phyloP scores from a whole-genome alignment of 2,113 vertebrate genomes.

The pig (Sus scrofa) region DNA sequence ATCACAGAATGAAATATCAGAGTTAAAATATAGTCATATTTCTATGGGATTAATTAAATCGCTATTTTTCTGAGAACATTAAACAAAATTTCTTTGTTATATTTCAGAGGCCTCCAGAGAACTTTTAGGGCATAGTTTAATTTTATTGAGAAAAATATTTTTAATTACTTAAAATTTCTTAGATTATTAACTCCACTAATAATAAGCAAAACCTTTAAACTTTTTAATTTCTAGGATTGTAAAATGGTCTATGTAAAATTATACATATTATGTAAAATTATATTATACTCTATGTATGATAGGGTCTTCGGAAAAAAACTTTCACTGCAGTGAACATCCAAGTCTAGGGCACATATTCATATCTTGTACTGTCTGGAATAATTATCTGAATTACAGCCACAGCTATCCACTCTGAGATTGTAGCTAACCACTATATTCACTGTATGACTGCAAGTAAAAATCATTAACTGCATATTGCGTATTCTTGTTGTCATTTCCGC shows the following conservation, averaged over 20 bases:
- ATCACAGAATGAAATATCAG: neutral
- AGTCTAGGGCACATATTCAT: neutral
- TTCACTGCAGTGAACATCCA: slow-evolving; percentile 23
- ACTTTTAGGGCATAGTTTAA: slow-evolving; percentile 8
- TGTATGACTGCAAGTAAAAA: slow-evolving; percentile 60
- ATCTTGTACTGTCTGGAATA: slow-evolving; percentile 30
- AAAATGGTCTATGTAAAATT: neutral
- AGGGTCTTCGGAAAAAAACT: neutral
- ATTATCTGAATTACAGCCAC: neutral
- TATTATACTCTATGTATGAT: neutral
- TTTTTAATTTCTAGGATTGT: slow-evolving; percentile 6
- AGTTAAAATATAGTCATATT: slow-evolving; percentile 41
- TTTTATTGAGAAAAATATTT: slow-evolving; percentile 62
- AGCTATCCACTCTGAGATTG: neutral
- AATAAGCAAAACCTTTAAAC: slow-evolving; percentile 42
- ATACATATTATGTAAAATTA: too few relatives aligned
- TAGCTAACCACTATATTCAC: neutral
- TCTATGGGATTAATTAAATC: slow-evolving; percentile 41
- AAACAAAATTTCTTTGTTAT: slow-evolving; percentile 42
- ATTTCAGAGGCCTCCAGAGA: slow-evolving; percentile 38
- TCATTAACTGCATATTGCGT: neutral
- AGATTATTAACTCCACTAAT: slow-evolving; percentile 12
- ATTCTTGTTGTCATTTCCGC: slow-evolving; percentile 60
- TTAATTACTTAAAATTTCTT: slow-evolving; percentile 39
- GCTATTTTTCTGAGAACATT: slow-evolving; percentile 48